Evolutionary conservation across 1,140 invertebrate genomes (phyloP).

Genomic region (Lutraria rhynchaena): DNA sequence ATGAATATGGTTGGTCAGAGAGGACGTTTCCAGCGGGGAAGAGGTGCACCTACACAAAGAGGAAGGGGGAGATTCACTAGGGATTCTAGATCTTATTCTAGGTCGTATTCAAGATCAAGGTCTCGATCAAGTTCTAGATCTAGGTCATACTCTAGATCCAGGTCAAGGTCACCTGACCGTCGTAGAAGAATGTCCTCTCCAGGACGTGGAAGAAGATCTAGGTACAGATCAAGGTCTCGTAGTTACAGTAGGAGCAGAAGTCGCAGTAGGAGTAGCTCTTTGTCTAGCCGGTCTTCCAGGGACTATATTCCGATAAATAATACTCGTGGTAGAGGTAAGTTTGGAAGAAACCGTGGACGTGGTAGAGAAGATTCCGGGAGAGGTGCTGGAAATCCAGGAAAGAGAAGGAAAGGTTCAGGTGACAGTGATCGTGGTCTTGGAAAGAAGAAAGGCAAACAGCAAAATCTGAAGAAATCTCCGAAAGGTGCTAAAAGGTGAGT

Average conservation of each 20-base stretch:
- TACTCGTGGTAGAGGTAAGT: conserved; percentile 58
- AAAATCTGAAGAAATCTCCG: conserved; percentile 59
- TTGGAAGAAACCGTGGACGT: conserved; percentile 54
- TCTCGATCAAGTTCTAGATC: conserved; percentile 81
- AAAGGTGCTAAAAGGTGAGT: conserved; percentile 12
- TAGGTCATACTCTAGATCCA: conserved; percentile 76
- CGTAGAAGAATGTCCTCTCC: conserved; percentile 70
- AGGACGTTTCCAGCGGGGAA: conserved; percentile 39
- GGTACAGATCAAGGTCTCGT: conserved; percentile 81
- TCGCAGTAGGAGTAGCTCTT: conserved; percentile 48
- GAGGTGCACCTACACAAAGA: conserved; percentile 50
- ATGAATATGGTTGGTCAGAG: conserved; percentile 41
- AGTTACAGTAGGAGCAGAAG: conserved; percentile 44
- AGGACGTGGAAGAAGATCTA: conserved; percentile 77
- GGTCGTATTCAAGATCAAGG: conserved; percentile 82
- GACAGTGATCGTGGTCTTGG: neutral
- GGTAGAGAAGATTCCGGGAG: conserved; percentile 51
- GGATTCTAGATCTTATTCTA: conserved; percentile 77
- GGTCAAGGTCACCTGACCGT: conserved; percentile 78
- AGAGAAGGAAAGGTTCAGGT: conserved; percentile 30
- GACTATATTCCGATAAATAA: conserved; percentile 35
- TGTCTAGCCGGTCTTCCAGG: conserved; percentile 11
- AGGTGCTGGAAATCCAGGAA: conserved; percentile 7
- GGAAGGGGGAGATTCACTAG: conserved; percentile 50
- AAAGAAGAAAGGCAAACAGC: conserved; percentile 48